phyloP scores from a whole-genome alignment of 2,797 vertebrate species.

The Anguilla marmorata region DNA sequence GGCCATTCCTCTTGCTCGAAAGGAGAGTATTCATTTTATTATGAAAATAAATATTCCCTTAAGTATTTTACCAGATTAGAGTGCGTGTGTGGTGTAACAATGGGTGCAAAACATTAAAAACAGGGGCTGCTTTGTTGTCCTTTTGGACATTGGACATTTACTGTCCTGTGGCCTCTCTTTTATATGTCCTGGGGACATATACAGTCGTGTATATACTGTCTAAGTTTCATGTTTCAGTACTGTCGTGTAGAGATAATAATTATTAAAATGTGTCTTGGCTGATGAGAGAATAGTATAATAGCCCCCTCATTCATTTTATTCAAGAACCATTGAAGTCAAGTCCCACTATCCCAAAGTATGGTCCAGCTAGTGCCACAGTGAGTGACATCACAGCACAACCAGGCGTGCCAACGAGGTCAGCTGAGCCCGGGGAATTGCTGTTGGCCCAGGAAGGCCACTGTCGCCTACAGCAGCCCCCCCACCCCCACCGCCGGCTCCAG shows the following conservation, averaged over 20 bases:
- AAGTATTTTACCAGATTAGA: conserved; percentile 61
- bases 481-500: background rate
- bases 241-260: background rate
- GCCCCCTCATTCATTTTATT: background rate
- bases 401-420: no score
- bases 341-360: background rate
- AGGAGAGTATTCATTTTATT: conserved; percentile 66
- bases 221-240: background rate
- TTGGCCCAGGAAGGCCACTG: background rate
- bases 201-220: background rate
- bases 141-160: background rate
- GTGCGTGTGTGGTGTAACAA: conserved; percentile 60
- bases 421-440: background rate
- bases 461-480: background rate
- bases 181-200: background rate
- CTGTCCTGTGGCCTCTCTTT: background rate
- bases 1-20: conserved; percentile 65
- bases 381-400: background rate
- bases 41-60: conserved; percentile 72
- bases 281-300: background rate
- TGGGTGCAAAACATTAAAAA: conserved; percentile 52
- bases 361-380: background rate
- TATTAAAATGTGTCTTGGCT: background rate
- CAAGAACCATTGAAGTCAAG: background rate
- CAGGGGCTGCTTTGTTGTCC: background rate